Conservation (phyloP, 1,140 invertebrate genomes). For the Brachionus rotundiformis region DNA sequence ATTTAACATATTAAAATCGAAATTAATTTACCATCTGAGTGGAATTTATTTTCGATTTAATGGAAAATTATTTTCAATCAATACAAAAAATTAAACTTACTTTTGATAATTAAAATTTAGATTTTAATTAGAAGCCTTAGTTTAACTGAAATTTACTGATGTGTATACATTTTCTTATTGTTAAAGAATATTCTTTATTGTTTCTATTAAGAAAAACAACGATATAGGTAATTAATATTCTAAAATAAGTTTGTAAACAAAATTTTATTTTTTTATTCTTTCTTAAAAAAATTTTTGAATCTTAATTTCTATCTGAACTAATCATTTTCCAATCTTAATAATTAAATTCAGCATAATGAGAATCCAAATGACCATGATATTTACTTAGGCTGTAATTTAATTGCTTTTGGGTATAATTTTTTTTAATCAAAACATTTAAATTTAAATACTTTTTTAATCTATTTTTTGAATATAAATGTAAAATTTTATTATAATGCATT, state of each 20-base stretch:
- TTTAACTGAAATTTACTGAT: not conserved
- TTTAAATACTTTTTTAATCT: not conserved
- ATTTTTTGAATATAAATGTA: not conserved
- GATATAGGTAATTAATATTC: too few species aligned
- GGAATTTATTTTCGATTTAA: not conserved
- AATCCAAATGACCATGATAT: not conserved
- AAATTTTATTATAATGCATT: not conserved
- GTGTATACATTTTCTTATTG: too few species aligned
- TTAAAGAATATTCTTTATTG: too few species aligned
- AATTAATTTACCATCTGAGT: not conserved
- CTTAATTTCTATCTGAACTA: too few species aligned
- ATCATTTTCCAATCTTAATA: too few species aligned
- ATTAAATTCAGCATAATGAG: too few species aligned
- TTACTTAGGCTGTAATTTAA: not conserved
- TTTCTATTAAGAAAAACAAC: too few species aligned
- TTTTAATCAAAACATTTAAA: not conserved
- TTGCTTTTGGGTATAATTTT: not conserved
- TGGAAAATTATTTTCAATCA: too few species aligned
- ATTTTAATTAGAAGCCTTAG: not conserved
- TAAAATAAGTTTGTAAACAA: too few species aligned
- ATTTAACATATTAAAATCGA: not conserved
- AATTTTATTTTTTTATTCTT: too few species aligned
- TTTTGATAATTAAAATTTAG: not conserved
- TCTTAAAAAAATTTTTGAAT: too few species aligned
- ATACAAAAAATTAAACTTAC: too few species aligned